phyloP scores from a whole-genome alignment of 1,140 invertebrate species.

The Aricia agestis region DNA sequence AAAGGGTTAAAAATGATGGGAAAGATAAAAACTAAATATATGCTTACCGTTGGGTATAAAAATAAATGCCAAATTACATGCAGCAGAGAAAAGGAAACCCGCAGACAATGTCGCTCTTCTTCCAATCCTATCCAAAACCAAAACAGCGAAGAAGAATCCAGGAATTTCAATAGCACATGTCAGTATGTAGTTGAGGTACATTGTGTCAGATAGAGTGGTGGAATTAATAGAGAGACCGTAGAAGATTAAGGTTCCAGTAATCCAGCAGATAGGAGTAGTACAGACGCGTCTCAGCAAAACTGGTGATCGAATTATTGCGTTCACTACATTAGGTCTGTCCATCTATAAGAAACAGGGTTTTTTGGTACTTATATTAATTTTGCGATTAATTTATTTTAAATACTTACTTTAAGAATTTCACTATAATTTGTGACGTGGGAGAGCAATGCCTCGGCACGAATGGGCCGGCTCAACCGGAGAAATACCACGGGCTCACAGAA shows the following conservation, averaged over 20 bases:
- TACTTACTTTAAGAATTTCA: too few relatives aligned
- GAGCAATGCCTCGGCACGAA: too few relatives aligned
- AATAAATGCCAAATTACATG: constrained; percentile 23
- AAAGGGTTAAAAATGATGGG: too few relatives aligned
- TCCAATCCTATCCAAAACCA: constrained; percentile 79
- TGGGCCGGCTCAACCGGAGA: too few relatives aligned
- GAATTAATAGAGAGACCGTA: constrained; percentile 82
- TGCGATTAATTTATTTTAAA: not conserved
- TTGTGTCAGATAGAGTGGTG: constrained; percentile 76
- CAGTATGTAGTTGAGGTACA: constrained; percentile 16
- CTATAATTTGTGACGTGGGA: too few relatives aligned
- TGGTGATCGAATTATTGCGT: constrained; percentile 27
- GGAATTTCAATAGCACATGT: constrained; percentile 80
- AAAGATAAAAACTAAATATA: too few relatives aligned
- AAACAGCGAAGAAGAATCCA: constrained; percentile 79
- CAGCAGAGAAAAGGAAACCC: constrained; percentile 12
- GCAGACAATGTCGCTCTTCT: constrained; percentile 73
- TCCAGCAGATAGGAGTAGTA: constrained; percentile 80
- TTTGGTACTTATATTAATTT: not conserved
- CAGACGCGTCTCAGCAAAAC: constrained; percentile 31
- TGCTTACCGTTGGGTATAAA: constrained; percentile 42
- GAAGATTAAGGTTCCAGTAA: constrained; percentile 80
- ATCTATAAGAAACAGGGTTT: constrained; percentile 13
- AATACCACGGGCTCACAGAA: too few relatives aligned
- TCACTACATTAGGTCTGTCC: constrained; percentile 19